Evolutionary conservation across 1,140 invertebrate species (phyloP), one percentile per base, ranked within the genome.

Genomic region (Chlorops oryzae): DNA sequence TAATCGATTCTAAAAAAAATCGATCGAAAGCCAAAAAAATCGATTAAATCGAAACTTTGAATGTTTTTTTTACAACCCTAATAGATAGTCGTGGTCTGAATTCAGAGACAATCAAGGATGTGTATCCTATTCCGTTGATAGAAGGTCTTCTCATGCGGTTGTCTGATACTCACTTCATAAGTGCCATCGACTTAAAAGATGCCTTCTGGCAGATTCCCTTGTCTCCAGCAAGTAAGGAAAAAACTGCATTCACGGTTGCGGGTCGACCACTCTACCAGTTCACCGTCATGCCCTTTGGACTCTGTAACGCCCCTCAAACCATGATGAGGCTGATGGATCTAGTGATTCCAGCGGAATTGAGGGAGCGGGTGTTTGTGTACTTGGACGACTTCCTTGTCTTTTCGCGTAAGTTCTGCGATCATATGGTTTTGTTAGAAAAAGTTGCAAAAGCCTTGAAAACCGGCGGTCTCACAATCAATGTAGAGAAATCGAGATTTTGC

Each of bases 171-270:
- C 28, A 38, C 9, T 65, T 47, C 44, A 47, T 70, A 15, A 41
- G 28, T 18, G 34, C 23, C 12, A 15, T 50, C 6, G 46, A 54
- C 45, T 17, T 54, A 15, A 50, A 50, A n/a, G 53, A 63, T n/a
- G 70, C 63, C 2, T 72, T 61, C 46, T 66, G 58, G 56, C 66
- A 75, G 48, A 58, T 75, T 2, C 61, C 59, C 0, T 20, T 75
- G 2, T 55, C 51, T 2, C 24, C 49, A 5, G 45, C 48, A 5
- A 59, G 51, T 17, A 54, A 53, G 35, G 47, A 61, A 23, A 75
- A 75, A 42, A 78, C 75, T 2, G 74, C 72, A 3, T 77, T 76
- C 51, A 65, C 54, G 49, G 21, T 52, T 13, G 41, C 46, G 7
- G 41, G 41, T 22, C 21, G 46, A 23, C 51, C 34, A 6, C 21